Conservation (phyloP, 2,797 vertebrate species). For the Hirundo rustica region DNA sequence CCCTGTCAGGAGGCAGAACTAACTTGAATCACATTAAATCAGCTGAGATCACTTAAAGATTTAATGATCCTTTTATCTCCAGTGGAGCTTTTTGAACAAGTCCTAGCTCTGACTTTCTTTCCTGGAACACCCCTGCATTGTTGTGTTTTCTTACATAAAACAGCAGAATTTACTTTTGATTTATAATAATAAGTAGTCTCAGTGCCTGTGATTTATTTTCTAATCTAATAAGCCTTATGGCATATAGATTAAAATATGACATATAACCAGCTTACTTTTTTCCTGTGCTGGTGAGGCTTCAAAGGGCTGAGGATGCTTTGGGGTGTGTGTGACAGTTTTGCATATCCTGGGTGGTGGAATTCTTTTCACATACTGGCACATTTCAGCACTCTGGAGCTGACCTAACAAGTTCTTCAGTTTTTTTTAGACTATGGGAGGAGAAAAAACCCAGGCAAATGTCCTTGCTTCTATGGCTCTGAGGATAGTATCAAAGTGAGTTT, state of each 20-base stretch:
- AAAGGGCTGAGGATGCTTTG: background rate
- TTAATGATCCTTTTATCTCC: background rate
- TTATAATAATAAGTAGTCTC: slow-evolving; percentile 1
- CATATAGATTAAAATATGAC: background rate
- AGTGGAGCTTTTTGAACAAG: background rate
- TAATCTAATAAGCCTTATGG: background rate
- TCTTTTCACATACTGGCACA: background rate
- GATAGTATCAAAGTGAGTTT: background rate
- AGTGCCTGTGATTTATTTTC: background rate
- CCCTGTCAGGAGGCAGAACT: background rate
- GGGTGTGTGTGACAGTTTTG: background rate
- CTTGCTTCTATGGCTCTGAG: background rate
- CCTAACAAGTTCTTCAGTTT: background rate
- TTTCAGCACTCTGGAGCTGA: background rate
- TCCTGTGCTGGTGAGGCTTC: background rate
- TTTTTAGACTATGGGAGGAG: background rate
- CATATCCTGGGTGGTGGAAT: background rate
- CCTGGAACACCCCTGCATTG: background rate
- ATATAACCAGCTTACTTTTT: background rate
- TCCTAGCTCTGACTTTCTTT: background rate
- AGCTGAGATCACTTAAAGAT: background rate
- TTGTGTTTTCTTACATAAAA: slow-evolving; percentile 7
- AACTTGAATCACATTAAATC: background rate
- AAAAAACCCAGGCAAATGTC: background rate
- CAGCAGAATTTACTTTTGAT: background rate